Conservation (phyloP, 2,888 invertebrate species). For the Orchesella flavescens region DNA sequence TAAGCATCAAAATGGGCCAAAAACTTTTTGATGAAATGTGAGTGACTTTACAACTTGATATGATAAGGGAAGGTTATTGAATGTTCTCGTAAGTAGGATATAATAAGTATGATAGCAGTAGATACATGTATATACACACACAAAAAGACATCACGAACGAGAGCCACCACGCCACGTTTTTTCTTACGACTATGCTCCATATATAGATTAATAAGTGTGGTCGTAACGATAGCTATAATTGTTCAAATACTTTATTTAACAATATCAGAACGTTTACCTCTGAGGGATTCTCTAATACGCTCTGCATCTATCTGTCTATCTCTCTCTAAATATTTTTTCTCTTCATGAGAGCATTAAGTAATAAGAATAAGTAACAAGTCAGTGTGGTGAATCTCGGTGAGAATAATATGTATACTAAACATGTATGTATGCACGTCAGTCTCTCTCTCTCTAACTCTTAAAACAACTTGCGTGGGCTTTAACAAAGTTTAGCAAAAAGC, state of each 20-base stretch:
- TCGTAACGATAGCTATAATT: constrained; percentile 51
- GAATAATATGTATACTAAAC: too few species aligned
- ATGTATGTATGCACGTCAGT: neutral
- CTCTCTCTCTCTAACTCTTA: neutral
- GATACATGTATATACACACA: too few species aligned
- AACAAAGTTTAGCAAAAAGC: constrained; percentile 42
- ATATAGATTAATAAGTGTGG: constrained; percentile 54
- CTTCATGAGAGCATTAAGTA: neutral
- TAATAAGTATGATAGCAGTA: too few species aligned
- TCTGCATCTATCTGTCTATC: neutral
- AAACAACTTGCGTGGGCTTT: constrained; percentile 63
- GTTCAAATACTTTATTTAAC: constrained; percentile 36
- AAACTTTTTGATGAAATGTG: too few species aligned
- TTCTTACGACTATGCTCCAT: neutral
- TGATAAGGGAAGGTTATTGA: neutral
- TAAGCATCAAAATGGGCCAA: too few species aligned
- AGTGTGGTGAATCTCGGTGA: too few species aligned
- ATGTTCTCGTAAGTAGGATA: neutral
- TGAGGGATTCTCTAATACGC: neutral
- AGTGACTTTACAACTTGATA: neutral
- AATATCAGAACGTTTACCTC: constrained; percentile 14
- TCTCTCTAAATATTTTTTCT: neutral
- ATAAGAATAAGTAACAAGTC: too few species aligned
- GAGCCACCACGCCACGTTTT: neutral
- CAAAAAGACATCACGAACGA: neutral